Evolutionary conservation across 2,797 vertebrate genomes (phyloP).

Genomic region (Psittacula echo): DNA sequence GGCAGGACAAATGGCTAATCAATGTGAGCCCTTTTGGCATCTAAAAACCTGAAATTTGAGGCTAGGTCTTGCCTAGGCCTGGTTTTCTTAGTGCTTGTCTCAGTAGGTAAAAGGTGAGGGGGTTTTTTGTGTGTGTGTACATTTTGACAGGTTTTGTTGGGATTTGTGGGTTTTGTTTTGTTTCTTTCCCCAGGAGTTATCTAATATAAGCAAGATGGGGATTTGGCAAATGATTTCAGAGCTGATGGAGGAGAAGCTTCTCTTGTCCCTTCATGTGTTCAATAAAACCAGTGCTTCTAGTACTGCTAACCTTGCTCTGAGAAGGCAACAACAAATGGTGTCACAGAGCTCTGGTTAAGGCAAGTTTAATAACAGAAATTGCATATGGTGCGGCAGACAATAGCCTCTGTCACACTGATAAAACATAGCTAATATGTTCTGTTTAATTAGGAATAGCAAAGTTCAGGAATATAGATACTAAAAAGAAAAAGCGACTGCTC

Average conservation of each 20-base stretch:
- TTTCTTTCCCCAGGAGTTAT: neutral
- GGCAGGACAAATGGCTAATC: neutral
- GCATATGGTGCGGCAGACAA: neutral
- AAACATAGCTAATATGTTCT: neutral
- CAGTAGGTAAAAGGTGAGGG: neutral
- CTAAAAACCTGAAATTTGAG: neutral
- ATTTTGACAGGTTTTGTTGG: neutral
- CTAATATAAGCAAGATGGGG: neutral
- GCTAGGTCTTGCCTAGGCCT: neutral
- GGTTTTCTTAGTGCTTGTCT: neutral
- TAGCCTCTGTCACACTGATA: neutral
- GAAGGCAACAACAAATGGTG: neutral
- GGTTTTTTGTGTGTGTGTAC: neutral
- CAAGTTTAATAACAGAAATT: neutral
- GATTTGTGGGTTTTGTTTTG: no score
- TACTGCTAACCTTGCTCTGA: neutral
- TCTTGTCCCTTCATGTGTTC: neutral
- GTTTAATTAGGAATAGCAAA: neutral
- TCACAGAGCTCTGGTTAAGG: neutral
- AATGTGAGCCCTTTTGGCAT: neutral
- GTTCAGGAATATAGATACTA: neutral
- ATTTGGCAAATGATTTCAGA: neutral
- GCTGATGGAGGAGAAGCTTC: neutral
- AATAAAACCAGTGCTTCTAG: neutral
- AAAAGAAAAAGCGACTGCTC: neutral